Evolutionary conservation across 2,888 invertebrate genomes (phyloP).

Genomic region (Imbricaverruca yamaguchii): DNA sequence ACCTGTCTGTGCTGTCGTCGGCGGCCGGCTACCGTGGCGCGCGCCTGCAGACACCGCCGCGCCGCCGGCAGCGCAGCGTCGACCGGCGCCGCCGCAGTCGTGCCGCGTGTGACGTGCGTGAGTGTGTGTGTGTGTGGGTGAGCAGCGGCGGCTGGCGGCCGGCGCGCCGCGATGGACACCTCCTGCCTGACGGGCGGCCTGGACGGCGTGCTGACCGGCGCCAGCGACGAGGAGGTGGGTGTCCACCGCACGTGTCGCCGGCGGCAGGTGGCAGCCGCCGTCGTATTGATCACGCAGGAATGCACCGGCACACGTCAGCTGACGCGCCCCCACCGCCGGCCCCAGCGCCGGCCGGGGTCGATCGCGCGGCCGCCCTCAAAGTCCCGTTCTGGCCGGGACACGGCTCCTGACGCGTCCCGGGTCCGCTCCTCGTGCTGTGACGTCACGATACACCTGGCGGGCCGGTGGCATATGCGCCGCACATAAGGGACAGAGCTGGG

Average conservation of each 20-base stretch:
- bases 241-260: neutral
- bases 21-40: neutral
- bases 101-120: neutral
- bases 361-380: neutral
- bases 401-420: no score
- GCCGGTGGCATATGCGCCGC: no score
- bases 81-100: neutral
- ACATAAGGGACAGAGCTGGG: no score
- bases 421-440: no score
- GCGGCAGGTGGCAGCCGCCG: neutral
- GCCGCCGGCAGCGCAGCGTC: neutral
- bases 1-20: neutral
- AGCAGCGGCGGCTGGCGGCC: neutral
- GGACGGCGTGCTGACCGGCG: neutral
- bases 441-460: no score
- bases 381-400: no score
- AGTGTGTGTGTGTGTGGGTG: neutral
- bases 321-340: neutral
- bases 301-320: neutral
- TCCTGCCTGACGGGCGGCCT: neutral
- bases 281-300: neutral
- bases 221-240: neutral
- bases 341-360: neutral
- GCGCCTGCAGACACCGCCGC: neutral
- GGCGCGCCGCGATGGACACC: neutral